phyloP scores from a whole-genome alignment of 2,797 vertebrate genomes.

The Karalla daura region DNA sequence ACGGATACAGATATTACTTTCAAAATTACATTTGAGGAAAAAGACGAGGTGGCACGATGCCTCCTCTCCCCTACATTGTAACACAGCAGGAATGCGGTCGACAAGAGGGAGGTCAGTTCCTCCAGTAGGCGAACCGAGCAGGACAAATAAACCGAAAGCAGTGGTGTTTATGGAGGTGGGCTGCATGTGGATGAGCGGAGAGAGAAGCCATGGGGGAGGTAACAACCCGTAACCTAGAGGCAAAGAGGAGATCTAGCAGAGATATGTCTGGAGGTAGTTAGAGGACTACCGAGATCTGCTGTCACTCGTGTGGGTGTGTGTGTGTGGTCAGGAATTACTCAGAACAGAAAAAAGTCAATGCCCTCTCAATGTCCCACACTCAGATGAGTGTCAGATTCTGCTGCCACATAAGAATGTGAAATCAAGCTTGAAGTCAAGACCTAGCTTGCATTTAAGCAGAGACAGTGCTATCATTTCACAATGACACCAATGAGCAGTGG shows the following conservation, averaged over 20 bases:
- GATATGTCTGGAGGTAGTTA: constrained; percentile 60
- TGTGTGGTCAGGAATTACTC: constrained; percentile 35
- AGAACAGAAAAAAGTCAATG: constrained; percentile 11
- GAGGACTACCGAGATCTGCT: constrained; percentile 28
- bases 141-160: constrained; percentile 57
- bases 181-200: constrained; percentile 42
- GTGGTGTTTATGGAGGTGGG: constrained; percentile 49
- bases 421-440: constrained; percentile 5
- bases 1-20: not conserved
- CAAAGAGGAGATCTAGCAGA: constrained; percentile 17
- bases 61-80: not conserved
- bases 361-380: not conserved
- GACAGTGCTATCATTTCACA: constrained; percentile 6
- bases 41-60: not conserved
- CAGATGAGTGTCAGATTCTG: constrained; percentile 18
- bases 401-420: constrained; percentile 13
- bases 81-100: not conserved
- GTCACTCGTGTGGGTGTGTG: constrained; percentile 43
- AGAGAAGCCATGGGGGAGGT: constrained; percentile 21
- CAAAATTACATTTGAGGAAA: rapidly evolving
- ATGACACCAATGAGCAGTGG: constrained; percentile 5
- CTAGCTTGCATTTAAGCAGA: constrained; percentile 1
- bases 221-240: constrained; percentile 34
- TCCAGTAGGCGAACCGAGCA: constrained; percentile 18
- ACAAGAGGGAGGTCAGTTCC: constrained; percentile 3